Conservation (phyloP, 2,888 invertebrate genomes). For the Athripsodes cinereus region DNA sequence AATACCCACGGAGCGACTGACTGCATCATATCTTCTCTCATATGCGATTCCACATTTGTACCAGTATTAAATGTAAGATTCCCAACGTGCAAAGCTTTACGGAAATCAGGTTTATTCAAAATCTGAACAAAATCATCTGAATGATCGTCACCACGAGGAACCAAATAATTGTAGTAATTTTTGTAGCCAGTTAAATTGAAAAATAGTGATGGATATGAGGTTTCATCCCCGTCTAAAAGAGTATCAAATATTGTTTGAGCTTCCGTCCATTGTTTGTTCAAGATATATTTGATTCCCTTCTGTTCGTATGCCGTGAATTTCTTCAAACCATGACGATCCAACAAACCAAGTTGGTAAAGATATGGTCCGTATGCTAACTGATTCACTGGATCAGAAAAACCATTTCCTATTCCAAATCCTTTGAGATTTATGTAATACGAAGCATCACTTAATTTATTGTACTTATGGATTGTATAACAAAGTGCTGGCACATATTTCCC, state of each 20-base stretch:
- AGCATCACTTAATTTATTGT: slow-evolving; percentile 47
- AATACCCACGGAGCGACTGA: slow-evolving; percentile 69
- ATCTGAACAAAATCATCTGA: slow-evolving; percentile 32
- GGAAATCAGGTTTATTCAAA: slow-evolving; percentile 55
- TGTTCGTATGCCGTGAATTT: slow-evolving; percentile 13
- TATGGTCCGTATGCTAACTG: slow-evolving; percentile 74
- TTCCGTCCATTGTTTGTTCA: slow-evolving; percentile 15
- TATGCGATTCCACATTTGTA: slow-evolving; percentile 58
- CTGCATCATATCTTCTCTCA: slow-evolving; percentile 75
- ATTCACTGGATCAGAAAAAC: slow-evolving; percentile 63
- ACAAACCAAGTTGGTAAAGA: slow-evolving; percentile 50
- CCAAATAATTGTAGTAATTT: slow-evolving; percentile 69
- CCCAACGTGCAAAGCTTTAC: slow-evolving; percentile 81
- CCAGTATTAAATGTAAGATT: slow-evolving; percentile 63
- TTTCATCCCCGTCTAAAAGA: slow-evolving; percentile 55
- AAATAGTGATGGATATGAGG: slow-evolving; percentile 54
- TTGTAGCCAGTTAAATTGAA: slow-evolving; percentile 69
- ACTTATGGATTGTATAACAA: slow-evolving; percentile 67
- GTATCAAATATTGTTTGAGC: slow-evolving; percentile 10
- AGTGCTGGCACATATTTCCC: slow-evolving; percentile 75
- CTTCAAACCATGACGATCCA: slow-evolving; percentile 14
- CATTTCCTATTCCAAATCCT: slow-evolving; percentile 70
- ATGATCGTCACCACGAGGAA: slow-evolving; percentile 50
- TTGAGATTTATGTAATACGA: slow-evolving; percentile 64
- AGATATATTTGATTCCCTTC: slow-evolving; percentile 14